These are phyloP conservation scores for Rattus rattus DNA, from an alignment of 2,113 vertebrate species.

Conservation along the genomic window DNA sequence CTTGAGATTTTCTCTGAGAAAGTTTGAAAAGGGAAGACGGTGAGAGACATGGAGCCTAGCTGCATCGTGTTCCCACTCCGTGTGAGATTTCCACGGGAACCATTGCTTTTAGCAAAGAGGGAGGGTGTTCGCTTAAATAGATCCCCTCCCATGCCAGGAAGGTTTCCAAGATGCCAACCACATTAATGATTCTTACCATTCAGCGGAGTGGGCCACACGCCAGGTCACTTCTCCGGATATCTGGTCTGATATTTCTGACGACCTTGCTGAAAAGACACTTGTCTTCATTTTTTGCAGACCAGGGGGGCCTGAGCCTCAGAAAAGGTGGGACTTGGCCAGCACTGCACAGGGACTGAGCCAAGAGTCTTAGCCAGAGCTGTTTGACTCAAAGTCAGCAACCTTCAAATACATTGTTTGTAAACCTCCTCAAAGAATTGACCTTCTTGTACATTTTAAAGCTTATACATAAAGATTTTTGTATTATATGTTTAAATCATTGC, in stretches of 20 bases:
- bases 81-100: not conserved
- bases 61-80: too few species aligned
- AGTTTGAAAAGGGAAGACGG: not conserved
- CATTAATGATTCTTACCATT: not conserved
- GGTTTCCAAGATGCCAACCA: constrained; percentile 48
- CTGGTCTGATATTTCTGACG: constrained; percentile 44
- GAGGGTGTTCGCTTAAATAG: not conserved
- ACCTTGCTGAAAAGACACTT: not conserved
- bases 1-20: constrained; percentile 16
- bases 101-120: not conserved
- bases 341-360: not conserved
- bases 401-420: constrained; percentile 29
- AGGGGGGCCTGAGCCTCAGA: constrained; percentile 4
- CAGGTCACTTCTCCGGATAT: constrained; percentile 45
- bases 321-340: constrained; percentile 7
- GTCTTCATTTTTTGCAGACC: constrained; percentile 31
- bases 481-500: not conserved
- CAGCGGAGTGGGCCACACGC: not conserved
- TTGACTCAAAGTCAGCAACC: not conserved
- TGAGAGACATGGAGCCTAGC: not conserved
- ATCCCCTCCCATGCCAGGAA: not conserved
- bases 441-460: constrained; percentile 15
- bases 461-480: constrained; percentile 26
- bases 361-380: not conserved
- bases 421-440: not conserved